Conservation (phyloP, 2,113 vertebrate genomes). For the Acanthisitta chloris region DNA sequence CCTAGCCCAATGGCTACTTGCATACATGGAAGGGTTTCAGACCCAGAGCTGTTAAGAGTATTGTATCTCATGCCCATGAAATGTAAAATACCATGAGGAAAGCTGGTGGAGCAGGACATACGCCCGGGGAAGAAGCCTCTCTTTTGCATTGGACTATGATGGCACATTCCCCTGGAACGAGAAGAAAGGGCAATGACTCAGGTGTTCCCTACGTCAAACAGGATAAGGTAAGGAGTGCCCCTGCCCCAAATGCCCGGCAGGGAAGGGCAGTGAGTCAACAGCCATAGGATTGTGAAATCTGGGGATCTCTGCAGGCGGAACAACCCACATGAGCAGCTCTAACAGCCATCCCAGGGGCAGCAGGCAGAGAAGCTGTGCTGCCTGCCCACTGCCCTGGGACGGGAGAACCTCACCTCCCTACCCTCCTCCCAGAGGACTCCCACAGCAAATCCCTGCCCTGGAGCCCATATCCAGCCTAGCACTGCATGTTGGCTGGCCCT, state of each 20-base stretch:
- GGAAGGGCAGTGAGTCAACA: not conserved
- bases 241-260: not conserved
- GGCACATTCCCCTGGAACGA: not conserved
- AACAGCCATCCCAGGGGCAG: not conserved
- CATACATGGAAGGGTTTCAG: not conserved
- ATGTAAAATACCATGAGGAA: not conserved
- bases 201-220: not conserved
- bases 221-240: not conserved
- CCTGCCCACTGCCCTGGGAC: accelerated
- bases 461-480: not conserved
- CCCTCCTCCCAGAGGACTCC: not conserved
- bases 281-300: accelerated
- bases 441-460: accelerated
- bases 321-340: accelerated
- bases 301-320: not conserved
- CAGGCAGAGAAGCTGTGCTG: not conserved
- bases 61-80: not conserved
- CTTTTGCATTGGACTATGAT: accelerated
- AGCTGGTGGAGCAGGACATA: accelerated
- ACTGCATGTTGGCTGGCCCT: accelerated
- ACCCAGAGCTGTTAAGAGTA: no score
- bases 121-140: not conserved
- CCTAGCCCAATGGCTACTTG: not conserved
- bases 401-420: accelerated
- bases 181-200: not conserved